Percentiles rank a stretch among this genome's conserved stretches.
phyloP scores from a whole-genome alignment of 2,113 vertebrate genomes.

The Saccopteryx leptura region DNA sequence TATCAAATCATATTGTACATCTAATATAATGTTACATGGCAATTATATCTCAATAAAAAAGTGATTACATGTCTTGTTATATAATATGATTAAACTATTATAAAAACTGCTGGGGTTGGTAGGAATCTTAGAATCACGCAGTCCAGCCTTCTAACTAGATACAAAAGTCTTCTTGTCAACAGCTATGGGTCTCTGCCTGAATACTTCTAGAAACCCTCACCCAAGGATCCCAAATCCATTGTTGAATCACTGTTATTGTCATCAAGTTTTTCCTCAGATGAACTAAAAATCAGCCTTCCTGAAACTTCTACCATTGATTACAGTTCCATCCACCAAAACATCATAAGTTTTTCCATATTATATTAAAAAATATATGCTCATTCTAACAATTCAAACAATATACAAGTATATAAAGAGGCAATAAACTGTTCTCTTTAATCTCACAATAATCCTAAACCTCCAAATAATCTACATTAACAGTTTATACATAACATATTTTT shows the following conservation, averaged over 20 bases:
- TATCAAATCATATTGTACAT: neutral
- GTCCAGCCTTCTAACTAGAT: neutral
- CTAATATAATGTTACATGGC: neutral
- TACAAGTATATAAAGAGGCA: neutral
- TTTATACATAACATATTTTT: neutral
- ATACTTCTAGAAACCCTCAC: neutral
- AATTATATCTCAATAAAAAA: slow-evolving; percentile 1
- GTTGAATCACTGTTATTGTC: neutral
- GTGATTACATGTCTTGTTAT: neutral
- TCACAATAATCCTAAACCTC: neutral
- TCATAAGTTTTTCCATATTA: slow-evolving; percentile 1
- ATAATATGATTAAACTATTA: slow-evolving; percentile 9
- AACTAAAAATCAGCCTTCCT: slow-evolving; percentile 11
- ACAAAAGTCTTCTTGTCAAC: neutral
- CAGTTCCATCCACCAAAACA: neutral
- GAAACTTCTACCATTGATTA: neutral
- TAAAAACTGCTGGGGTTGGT: neutral
- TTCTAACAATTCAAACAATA: slow-evolving; percentile 6
- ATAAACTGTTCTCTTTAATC: neutral
- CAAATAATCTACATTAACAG: neutral
- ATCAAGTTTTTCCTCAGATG: neutral
- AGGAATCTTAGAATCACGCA: slow-evolving; percentile 15
- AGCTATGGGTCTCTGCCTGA: neutral
- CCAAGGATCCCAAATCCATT: neutral
- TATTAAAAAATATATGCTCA: neutral